phyloP scores from a whole-genome alignment of 2,113 vertebrate species.

The Stercorarius parasiticus region DNA sequence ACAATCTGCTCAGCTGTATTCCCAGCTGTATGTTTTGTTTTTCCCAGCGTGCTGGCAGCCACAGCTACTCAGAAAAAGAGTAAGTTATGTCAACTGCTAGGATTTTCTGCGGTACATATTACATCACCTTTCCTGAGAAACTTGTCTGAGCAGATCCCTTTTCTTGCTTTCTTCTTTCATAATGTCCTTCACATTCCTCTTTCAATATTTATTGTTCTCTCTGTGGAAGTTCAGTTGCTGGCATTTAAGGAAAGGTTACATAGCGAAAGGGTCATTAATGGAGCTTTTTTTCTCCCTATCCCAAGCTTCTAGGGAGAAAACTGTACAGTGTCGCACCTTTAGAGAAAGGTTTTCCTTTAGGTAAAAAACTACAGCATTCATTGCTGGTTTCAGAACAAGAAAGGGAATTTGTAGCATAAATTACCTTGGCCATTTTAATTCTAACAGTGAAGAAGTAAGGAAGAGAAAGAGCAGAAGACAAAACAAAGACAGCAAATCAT shows the following conservation, averaged over 20 bases:
- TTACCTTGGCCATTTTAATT: background rate
- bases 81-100: conserved; percentile 4
- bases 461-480: background rate
- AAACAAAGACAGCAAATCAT: background rate
- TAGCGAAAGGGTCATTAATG: background rate
- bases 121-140: conserved; percentile 50
- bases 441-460: background rate
- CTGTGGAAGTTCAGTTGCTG: background rate
- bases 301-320: background rate
- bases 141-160: conserved; percentile 40
- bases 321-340: background rate
- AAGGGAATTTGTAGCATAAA: background rate
- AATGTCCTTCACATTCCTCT: conserved; percentile 23
- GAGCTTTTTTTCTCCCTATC: background rate
- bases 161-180: conserved; percentile 32
- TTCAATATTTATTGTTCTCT: conserved; percentile 33
- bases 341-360: background rate
- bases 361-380: background rate
- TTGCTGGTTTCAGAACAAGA: background rate
- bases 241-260: conserved; percentile 50
- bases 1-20: conserved; percentile 1
- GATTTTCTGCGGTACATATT: conserved; percentile 48
- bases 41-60: background rate
- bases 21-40: background rate
- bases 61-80: conserved; percentile 6